Base-by-base conservation (phyloP, 2,888 invertebrate genomes). In the Azorinus chamasolen region DNA sequence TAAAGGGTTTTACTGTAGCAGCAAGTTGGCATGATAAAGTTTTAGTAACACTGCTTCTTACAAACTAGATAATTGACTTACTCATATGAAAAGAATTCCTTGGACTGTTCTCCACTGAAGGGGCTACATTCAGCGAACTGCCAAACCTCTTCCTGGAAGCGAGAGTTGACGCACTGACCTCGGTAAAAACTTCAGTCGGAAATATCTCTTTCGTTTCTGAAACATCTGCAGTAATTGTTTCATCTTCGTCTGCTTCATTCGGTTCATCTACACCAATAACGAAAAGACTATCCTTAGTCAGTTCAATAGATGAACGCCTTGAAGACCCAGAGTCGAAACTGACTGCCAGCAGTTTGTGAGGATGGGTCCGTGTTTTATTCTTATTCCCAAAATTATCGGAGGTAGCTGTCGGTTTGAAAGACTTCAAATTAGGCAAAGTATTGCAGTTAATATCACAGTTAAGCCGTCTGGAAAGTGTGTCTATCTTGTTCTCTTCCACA, bases 61-160 rank as follows among this genome's bases (percentile, higher is more conserved):
- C n/a, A n/a, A n/a, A n/a, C n/a, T n/a, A n/a, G n/a, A n/a, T n/a
- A n/a, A n/a, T n/a, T n/a, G n/a, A 70, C 75, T 70, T 65, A 76
- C 75, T 55, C 14, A 50, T 39, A 39, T 50, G 46, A 18, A 54
- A 45, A 14, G 48, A 32, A 24, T 51, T 57, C 32, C 78, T 66
- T 32, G 78, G 77, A 46, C 78, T 81, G 57, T 70, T 78, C 24
- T 75, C 75, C 20, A 68, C 72, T 12, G 75, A 75, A 22, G 81
- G 81, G 1, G 73, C 72, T 14, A 81, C 77, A 69, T 81, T 81
- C 2, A 75, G 57, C n/a, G 79, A 74, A 46, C 77, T 75, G 0
- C 83, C 77, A 18, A 83, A 79, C 39, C 83, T 71, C 58, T 83
- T 83, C 46, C 75, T 59, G 32, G 76, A 77, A 12, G 83, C 83